A percentile compares a stretch with the other conserved stretches of the same genome.
Conservation (phyloP, 2,113 vertebrate genomes). For the Psittacara wagleri region DNA sequence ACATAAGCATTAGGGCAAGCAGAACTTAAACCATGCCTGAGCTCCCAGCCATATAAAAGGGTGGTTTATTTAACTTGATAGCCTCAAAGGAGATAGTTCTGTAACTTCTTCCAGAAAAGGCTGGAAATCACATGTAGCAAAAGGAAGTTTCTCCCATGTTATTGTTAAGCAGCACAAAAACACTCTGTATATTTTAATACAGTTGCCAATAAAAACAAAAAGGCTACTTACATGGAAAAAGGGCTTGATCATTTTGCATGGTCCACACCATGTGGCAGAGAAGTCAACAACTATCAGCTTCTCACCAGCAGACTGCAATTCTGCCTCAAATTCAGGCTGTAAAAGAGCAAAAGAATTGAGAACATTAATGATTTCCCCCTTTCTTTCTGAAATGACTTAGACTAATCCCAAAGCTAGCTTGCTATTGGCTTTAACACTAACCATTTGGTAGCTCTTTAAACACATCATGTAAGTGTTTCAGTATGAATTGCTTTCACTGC, state of each 20-base stretch:
- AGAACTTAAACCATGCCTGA: not conserved
- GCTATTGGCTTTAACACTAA: not conserved
- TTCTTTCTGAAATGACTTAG: fast-evolving
- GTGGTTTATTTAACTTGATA: not conserved
- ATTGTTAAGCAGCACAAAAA: not conserved
- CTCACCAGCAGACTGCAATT: slow-evolving; percentile 69
- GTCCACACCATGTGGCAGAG: slow-evolving; percentile 89
- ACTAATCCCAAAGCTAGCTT: not conserved
- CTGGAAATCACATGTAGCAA: not conserved
- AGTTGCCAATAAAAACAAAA: not conserved
- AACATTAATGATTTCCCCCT: not conserved
- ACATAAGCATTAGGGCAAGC: not conserved
- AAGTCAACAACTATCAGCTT: slow-evolving; percentile 91
- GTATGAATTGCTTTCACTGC: not conserved
- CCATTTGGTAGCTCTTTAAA: not conserved
- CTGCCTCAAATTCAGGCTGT: slow-evolving; percentile 72
- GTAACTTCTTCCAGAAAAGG: not conserved
- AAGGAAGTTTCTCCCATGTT: not conserved
- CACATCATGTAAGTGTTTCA: not conserved
- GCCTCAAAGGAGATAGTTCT: not conserved
- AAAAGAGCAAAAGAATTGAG: not conserved
- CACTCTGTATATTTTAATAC: not conserved
- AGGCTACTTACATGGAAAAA: slow-evolving; percentile 78
- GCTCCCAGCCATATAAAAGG: not conserved
- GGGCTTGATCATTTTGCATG: slow-evolving; percentile 85